Evolutionary conservation across 2,888 invertebrate species (phyloP), one percentile per base, ranked within the genome.

Genomic region (Portevinia maculata): DNA sequence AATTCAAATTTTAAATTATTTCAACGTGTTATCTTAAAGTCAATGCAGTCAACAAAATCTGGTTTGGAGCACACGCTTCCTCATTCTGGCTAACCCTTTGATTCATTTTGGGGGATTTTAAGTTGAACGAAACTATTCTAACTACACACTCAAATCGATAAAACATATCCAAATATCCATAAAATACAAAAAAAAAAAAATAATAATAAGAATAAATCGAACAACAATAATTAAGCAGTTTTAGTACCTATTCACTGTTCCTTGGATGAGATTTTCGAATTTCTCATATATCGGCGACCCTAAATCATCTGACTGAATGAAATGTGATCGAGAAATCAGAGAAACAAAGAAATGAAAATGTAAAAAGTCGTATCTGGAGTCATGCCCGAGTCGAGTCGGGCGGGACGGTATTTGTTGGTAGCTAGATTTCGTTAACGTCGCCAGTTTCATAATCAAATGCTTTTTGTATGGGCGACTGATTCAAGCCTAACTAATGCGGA

Each of bases 401-500:
- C 34, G 17, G 17, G 15, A 21, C 15, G 3, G 17, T 24, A 24
- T 52, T 39, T 53, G 9, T 50, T 37, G 65, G 50, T 28, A 30
- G 41, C 50, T 67, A 30, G 52, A 41, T 53, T 65, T 53, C 30
- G 41, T 41, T 17, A 46, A 34, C 17, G 52, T 46, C 34, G 57
- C 39, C 57, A 34, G 55, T 52, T 71, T 71, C 60, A 71, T 71
- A 71, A 60, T 28, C 53, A 44, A 67, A 67, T 67, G 53, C 32
- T 13, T 30, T 52, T 52, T 13, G 32, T 13, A 11, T n/a, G n/a
- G 17, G 21, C 4, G 13, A 24, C 64, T 55, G 74, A 74, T 57
- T 74, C 64, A 65, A 65, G 64, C 39, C 74, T 34, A 52, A 52
- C 74, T 65, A 67, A 75, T 75, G 74, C 74, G 74, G 74, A 75